Evolutionary conservation across 2,797 vertebrate genomes (phyloP).

Genomic region (Paratrypauchen microcephalus): DNA sequence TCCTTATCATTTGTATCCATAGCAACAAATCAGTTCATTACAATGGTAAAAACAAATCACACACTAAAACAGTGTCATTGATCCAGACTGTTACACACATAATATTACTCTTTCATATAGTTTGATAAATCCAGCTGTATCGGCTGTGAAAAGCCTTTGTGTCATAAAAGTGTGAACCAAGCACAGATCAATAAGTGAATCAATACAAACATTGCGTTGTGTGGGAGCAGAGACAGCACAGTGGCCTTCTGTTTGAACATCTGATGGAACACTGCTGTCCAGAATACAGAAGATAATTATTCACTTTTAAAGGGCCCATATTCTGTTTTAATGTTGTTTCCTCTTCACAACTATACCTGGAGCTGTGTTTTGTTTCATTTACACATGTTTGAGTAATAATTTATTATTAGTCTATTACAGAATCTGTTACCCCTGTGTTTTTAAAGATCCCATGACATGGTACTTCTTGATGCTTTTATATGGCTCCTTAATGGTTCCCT

Average conservation of each 20-base stretch:
- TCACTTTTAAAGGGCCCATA: background rate
- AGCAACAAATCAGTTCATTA: background rate
- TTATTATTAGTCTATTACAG: no score
- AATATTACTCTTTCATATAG: background rate
- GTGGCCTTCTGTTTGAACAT: slow-evolving; percentile 4
- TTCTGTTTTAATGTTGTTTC: no score
- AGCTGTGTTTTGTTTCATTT: no score
- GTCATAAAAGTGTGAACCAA: slow-evolving; percentile 4
- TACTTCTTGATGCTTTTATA: no score
- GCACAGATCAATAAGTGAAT: slow-evolving; percentile 27
- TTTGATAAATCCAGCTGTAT: background rate
- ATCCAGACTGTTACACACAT: background rate
- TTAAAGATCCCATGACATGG: no score
- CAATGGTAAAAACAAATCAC: background rate
- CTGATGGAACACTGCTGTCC: background rate
- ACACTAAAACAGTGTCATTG: background rate
- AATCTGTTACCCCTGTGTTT: no score
- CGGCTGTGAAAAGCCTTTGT: slow-evolving; percentile 1
- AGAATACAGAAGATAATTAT: background rate
- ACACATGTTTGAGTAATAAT: no score
- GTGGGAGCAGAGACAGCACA: slow-evolving; percentile 2
- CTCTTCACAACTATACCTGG: no score
- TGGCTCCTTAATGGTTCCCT: no score
- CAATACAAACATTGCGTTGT: slow-evolving; percentile 10
- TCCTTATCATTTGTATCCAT: background rate